These are phyloP conservation scores for Oxyteleia sp. DNA, from an alignment of 2,888 invertebrate species.

Conservation along the genomic window DNA sequence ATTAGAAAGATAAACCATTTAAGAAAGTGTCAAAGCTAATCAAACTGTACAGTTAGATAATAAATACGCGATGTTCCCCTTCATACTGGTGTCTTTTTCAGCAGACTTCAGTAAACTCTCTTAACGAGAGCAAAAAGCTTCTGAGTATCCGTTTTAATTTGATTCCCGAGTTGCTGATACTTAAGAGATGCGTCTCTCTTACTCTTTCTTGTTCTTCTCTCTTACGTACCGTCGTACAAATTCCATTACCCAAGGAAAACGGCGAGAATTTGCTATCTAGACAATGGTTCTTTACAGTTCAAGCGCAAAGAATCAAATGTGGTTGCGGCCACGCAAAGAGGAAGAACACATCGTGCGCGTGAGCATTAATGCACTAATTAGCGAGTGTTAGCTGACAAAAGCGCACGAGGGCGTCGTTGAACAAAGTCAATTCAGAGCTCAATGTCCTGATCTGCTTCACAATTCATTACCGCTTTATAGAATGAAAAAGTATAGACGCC, in stretches of 20 bases:
- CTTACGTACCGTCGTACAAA: constrained; percentile 55
- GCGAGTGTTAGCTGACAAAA: constrained; percentile 40
- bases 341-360: constrained; percentile 40
- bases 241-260: constrained; percentile 67
- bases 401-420: constrained; percentile 15
- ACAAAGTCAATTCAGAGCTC: constrained; percentile 31
- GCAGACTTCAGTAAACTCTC: constrained; percentile 53
- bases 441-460: constrained; percentile 38
- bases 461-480: constrained; percentile 25
- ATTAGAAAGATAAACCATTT: too few species aligned
- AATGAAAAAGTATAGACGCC: background rate
- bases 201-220: constrained; percentile 43
- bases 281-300: constrained; percentile 62
- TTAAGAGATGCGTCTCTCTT: constrained; percentile 56
- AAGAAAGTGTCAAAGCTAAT: constrained; percentile 61
- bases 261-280: constrained; percentile 49
- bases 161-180: constrained; percentile 69
- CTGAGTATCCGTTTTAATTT: constrained; percentile 67
- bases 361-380: constrained; percentile 58
- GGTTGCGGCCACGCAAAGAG: constrained; percentile 22
- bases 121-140: constrained; percentile 68
- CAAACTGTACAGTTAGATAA: constrained; percentile 56
- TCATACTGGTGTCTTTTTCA: constrained; percentile 52
- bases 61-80: constrained; percentile 50
- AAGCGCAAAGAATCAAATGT: constrained; percentile 47